Evolutionary conservation across 2,888 invertebrate species (phyloP), one percentile per base, ranked within the genome.

Genomic region (Sisyra nigra): DNA sequence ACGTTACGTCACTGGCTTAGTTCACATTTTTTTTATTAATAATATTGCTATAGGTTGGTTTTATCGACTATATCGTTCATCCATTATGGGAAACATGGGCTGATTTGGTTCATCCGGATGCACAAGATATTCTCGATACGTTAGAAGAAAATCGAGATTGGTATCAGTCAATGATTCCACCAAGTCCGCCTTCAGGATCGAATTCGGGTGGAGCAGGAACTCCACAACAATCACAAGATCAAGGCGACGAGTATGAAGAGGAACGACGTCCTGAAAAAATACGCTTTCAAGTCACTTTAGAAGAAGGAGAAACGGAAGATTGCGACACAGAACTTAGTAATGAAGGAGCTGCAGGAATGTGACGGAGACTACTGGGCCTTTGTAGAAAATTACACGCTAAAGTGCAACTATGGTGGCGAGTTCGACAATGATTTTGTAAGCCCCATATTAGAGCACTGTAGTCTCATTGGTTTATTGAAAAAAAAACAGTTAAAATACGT

Each of bases 81-180:
- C 98, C 98, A 2, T 69, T 99, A 48, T 99, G 96, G 93, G 98
- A 98, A 66, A 97, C 97, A 42, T 98, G 98, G 98, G 96, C 93
- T 9, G 97, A 98, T 63, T 72, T 98, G 49, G 97, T 98, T 39
- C 94, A 96, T 66, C 97, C 98, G 2, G 97, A 98, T 61, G 97
- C 97, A 40, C 96, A 97, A 67, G 88, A 93, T 52, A 97, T 98
- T 55, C 72, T 98, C 51, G 96, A 97, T 66, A 93, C 91, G 40
- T 72, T 98, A 56, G 97, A 98, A 66, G 93, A 97, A 68, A 98
- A 98, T 66, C 77, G 98, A 53, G 93, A 96, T 67, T 97, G 92
- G 81, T 92, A 89, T 65, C 86, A 87, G 62, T 82, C 83, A 59
- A 88, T 88, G 81, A 93, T 93, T 60, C 92, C 93, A 34, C 87